A percentile compares a stretch with the other conserved stretches of the same genome.
Conservation (phyloP, 2,113 vertebrate genomes). For the Laticauda laticaudata region DNA sequence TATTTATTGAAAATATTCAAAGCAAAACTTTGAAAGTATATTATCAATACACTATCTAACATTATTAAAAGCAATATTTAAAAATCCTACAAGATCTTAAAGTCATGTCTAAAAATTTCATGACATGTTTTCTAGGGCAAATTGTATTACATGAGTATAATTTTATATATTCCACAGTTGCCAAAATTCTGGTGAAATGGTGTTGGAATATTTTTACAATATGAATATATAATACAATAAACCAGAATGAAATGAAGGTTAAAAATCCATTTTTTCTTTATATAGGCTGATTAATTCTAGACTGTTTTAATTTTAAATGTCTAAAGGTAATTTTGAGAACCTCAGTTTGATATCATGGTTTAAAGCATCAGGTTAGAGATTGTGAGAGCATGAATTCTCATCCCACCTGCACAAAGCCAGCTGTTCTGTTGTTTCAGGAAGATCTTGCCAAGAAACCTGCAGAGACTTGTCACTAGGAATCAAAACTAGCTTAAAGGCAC, state of each 20-base stretch:
- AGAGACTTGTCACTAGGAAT: not conserved
- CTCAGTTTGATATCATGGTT: not conserved
- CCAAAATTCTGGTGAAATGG: not conserved
- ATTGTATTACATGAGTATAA: not conserved
- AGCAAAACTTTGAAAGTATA: not conserved
- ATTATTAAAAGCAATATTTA: not conserved
- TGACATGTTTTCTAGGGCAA: not conserved
- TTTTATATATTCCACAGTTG: not conserved
- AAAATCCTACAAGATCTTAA: not conserved
- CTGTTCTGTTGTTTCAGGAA: not conserved
- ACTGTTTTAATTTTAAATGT: not conserved
- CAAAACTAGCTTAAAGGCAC: not conserved
- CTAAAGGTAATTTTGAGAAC: not conserved
- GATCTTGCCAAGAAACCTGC: not conserved
- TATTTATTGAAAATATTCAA: not conserved
- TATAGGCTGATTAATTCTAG: not conserved
- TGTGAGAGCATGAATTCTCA: not conserved
- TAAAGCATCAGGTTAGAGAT: not conserved
- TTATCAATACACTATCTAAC: not conserved
- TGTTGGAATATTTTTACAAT: no score
- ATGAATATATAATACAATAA: not conserved
- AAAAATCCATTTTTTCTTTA: not conserved
- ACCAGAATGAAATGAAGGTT: not conserved
- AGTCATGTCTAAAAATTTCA: not conserved
- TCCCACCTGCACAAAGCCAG: not conserved